Base-by-base conservation (phyloP, 2,797 vertebrate species). In the Chelmon rostratus region DNA sequence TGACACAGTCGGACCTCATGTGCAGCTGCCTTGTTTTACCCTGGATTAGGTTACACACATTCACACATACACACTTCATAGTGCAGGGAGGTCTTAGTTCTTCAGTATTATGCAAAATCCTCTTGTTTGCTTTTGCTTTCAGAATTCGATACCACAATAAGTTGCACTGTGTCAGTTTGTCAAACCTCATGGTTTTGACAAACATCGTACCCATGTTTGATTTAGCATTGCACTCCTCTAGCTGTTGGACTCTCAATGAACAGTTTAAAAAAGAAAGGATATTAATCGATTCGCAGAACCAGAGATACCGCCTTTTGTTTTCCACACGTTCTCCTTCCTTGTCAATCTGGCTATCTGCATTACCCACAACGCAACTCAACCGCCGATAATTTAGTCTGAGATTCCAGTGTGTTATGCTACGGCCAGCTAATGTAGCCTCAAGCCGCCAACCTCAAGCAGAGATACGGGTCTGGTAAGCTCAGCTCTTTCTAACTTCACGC, bases 11-110 rank as follows among this genome's bases (percentile, higher is more conserved):
- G 75, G 28, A 25, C 58, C 35, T 79, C 38, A n/a, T 76, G 59
- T 57, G 59, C 71, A 83, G 69, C 62, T 66, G 69, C 56, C 74
- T 78, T 28, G 74, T 66, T 79, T 81, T 52, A 63, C 25, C 44
- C 50, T 2, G 10, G 68, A 75, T 87, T 65, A 31, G 0, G 54
- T 85, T 83, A 68, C 80, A 63, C 38, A 50, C 72, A 58, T 31
- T 56, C 33, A 50, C n/a, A 56, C 65, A 44, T 15, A n/a, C 16
- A 64, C 50, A n/a, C 49, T 33, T 37, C 12, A 40, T 6, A 28
- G 1, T 5, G 50, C 9, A 35, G 42, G 19, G 31, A 13, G 16
- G 15, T 52, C 21, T 13, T n/a, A 1, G 25, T 31, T 33, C n/a
- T 18, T 28, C 8, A 54, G 8, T 40, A 25, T 25, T 52, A 12